Percentiles rank a stretch among this genome's conserved stretches.
Conservation (phyloP, 2,797 vertebrate species). For the Anabacerthia variegaticeps region DNA sequence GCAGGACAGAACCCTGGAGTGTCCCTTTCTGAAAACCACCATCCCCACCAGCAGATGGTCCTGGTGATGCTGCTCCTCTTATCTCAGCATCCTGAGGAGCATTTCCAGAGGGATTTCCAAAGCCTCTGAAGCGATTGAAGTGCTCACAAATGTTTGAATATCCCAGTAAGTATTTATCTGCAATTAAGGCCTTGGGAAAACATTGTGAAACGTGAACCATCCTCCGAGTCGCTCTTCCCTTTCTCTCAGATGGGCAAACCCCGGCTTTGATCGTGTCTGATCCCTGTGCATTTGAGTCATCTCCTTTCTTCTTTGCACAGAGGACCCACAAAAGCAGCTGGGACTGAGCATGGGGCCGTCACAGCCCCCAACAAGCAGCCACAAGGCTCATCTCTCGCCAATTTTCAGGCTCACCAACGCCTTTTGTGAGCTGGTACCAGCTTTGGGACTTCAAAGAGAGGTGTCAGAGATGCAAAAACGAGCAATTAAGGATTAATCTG, state of each 20-base stretch:
- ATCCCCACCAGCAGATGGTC: neutral
- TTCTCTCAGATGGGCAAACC: neutral
- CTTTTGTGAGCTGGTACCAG: neutral
- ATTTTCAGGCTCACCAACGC: neutral
- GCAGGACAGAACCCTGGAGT: neutral
- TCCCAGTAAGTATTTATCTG: neutral
- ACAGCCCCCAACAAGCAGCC: neutral
- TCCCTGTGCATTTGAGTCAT: neutral
- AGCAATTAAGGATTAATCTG: slow-evolving; percentile 33
- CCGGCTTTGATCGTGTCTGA: neutral
- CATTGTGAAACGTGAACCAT: neutral
- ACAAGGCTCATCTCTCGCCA: neutral
- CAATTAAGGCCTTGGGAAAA: neutral
- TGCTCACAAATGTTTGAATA: neutral
- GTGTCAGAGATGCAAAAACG: slow-evolving; percentile 12
- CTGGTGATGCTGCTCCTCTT: neutral
- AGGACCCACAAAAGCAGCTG: neutral
- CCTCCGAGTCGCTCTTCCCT: neutral
- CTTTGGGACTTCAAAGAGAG: neutral
- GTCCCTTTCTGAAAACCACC: neutral
- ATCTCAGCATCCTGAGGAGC: fast-evolving
- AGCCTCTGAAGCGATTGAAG: neutral
- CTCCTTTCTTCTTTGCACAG: neutral
- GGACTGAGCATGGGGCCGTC: fast-evolving
- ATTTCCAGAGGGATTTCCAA: neutral